Conservation (phyloP, 2,113 vertebrate species). For the Ahaetulla prasina region DNA sequence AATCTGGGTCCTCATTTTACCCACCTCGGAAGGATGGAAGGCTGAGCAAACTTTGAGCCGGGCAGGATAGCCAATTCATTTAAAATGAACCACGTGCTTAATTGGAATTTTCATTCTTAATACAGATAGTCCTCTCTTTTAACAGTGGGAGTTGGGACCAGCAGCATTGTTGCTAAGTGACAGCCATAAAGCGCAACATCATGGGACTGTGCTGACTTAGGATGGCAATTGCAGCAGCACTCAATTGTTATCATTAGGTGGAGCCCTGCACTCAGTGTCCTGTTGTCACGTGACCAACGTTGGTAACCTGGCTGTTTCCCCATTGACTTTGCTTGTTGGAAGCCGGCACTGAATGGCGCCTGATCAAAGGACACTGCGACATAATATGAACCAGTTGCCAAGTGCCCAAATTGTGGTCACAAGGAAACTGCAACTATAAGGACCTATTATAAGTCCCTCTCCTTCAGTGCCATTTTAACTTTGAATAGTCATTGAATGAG, state of each 20-base stretch:
- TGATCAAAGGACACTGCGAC: neutral
- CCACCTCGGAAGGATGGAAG: too few relatives aligned
- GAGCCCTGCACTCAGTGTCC: neutral
- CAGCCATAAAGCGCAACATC: neutral
- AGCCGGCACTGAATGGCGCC: neutral
- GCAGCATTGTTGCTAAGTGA: neutral
- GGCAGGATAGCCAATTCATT: neutral
- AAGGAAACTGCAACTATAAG: neutral
- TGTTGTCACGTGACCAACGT: neutral
- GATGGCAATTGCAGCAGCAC: neutral
- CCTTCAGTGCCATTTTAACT: neutral
- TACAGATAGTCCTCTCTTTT: neutral
- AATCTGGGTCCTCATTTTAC: too few relatives aligned
- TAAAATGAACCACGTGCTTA: neutral
- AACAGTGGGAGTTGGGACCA: neutral
- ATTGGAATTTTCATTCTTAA: neutral
- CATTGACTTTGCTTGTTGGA: neutral
- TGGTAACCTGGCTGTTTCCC: neutral
- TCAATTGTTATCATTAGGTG: neutral
- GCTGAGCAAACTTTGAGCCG: too few relatives aligned
- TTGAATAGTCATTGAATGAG: neutral
- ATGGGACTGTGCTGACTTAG: neutral
- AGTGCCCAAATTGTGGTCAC: neutral
- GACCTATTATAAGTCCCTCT: neutral
- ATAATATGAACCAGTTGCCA: neutral